Conservation (phyloP, 2,797 vertebrate genomes). For the Oreochromis mossambicus region DNA sequence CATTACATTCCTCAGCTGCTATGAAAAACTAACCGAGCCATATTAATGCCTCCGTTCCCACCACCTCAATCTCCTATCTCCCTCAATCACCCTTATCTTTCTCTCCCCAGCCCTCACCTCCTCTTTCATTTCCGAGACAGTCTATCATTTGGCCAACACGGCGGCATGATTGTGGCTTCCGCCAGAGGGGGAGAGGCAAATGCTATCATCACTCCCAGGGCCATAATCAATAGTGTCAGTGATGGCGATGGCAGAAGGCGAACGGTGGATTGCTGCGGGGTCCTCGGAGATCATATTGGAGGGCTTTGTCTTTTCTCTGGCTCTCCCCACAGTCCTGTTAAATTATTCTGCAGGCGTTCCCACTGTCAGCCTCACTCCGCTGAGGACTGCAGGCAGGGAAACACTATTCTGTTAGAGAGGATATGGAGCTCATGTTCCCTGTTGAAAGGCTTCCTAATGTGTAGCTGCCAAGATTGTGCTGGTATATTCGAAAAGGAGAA, state of each 20-base stretch:
- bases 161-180: conserved; percentile 76
- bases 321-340: conserved; percentile 48
- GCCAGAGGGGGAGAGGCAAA: conserved; percentile 75
- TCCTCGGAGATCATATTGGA: conserved; percentile 63
- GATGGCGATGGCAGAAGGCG: conserved; percentile 60
- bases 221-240: conserved; percentile 83
- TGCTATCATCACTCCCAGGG: conserved; percentile 82
- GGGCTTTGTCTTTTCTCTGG: conserved; percentile 59
- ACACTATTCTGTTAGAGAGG: conserved; percentile 8
- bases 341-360: conserved; percentile 55
- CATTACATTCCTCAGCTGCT: conserved; percentile 80
- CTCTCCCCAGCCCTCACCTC: conserved; percentile 69
- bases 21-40: conserved; percentile 78
- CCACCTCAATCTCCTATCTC: conserved; percentile 40
- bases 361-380: conserved; percentile 15
- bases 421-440: conserved; percentile 6
- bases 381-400: conserved; percentile 24
- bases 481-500: neutral
- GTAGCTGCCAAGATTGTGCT: neutral
- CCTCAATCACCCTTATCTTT: conserved; percentile 68
- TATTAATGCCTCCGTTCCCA: conserved; percentile 72
- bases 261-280: conserved; percentile 56
- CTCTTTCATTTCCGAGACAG: conserved; percentile 77
- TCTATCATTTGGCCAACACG: conserved; percentile 76
- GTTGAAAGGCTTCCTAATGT: conserved; percentile 15